Evolutionary conservation across 23 tunicate species (phyloP), one percentile per base, ranked within the genome.

Genomic region (Oikopleura albicans): DNA sequence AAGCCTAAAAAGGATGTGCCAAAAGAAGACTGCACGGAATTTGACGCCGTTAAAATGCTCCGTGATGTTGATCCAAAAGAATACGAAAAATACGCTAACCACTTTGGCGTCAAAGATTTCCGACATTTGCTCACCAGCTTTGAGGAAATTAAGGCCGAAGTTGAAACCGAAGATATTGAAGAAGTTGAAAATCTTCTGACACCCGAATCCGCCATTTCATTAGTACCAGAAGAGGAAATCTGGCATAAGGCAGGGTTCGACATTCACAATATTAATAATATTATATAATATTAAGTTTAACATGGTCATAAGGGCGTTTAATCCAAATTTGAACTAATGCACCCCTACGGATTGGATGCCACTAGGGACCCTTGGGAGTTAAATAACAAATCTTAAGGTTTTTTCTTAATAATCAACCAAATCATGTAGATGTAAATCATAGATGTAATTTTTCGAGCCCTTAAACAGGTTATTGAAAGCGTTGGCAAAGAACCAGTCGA

Each of bases 61-160:
- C 89, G 85, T 57, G 97, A 91, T 71, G 97, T 91, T 39, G 97
- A 91, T 85, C 97, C 97, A 27, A 91, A 91, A 41, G 97, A 91
- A 85, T 91, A 91, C 40, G 97, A 91, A 56, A 91, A 91, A 75
- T 91, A 91, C 41, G 97, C 97, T 0, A 84, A 91, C 31, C 87
- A 89, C 75, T 89, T 84, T 85, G 97, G 97, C 40, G 85, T 91
- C 86, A 91, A 89, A 4, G 97, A 91, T 75, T 91, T 85, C 87
- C 84, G 97, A 84, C 97, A 91, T 66, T 88, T 91, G 49, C 88
- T 91, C 2, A 84, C 97, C 4, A 84, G 86, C 4, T 89, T 75
- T 49, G 87, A 89, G 66, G 97, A 91, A 75, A 41, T 84, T 57
- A 57, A 39, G 40, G 91, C 79, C 1, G 1, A 75, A 28, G 83